Evolutionary conservation across 2,113 vertebrate genomes (phyloP).

Genomic region (Nannobrachium achirus): DNA sequence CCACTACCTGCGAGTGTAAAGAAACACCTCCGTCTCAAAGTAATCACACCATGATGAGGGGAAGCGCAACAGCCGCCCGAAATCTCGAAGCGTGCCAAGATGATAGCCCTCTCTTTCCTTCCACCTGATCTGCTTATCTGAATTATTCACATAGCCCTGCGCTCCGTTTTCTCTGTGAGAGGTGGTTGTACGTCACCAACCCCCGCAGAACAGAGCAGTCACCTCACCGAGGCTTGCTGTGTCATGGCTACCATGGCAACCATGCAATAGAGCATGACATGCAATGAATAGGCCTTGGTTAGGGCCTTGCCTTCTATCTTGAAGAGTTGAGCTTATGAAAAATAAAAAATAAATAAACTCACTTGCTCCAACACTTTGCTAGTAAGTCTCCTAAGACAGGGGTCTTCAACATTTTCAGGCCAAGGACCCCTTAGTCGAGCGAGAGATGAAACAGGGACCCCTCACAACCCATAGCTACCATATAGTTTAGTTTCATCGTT

Average conservation of each 20-base stretch:
- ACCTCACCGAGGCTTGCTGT: conserved; percentile 52
- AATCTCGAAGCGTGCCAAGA: conserved; percentile 19
- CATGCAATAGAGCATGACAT: conserved; percentile 38
- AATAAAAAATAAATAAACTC: not conserved
- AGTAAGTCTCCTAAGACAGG: too few relatives aligned
- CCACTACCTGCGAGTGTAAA: not conserved
- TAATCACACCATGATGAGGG: conserved; percentile 25
- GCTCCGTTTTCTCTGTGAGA: conserved; percentile 62
- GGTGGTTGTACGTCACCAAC: conserved; percentile 57
- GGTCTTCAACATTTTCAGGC: too few relatives aligned
- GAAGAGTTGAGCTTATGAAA: not conserved
- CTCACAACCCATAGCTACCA: too few relatives aligned
- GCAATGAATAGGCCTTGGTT: conserved; percentile 8
- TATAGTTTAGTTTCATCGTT: too few relatives aligned
- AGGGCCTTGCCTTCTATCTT: conserved; percentile 1
- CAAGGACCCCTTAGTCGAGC: too few relatives aligned
- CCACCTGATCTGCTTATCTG: conserved; percentile 59
- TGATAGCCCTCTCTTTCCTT: conserved; percentile 27
- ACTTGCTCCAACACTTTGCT: too few relatives aligned
- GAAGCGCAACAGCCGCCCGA: not conserved
- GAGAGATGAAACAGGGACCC: too few relatives aligned
- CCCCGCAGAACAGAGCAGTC: conserved; percentile 35
- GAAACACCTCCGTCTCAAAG: conserved; percentile 7
- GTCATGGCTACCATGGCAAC: conserved; percentile 66
- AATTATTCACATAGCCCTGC: conserved; percentile 69